phyloP scores from a whole-genome alignment of 2,797 vertebrate genomes.

The Takifugu rubripes region DNA sequence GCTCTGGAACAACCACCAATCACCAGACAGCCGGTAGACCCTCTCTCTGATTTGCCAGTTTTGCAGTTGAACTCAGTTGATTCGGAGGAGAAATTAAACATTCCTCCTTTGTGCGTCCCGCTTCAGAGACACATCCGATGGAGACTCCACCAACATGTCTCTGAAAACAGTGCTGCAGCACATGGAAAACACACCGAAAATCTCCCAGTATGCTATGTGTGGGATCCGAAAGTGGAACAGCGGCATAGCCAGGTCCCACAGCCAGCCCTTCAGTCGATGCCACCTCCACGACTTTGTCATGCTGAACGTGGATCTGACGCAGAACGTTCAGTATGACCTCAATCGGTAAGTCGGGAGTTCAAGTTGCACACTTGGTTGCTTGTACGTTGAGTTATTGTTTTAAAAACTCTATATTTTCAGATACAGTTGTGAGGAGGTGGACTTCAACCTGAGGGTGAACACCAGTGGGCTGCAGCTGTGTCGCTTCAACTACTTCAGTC shows the following conservation, averaged over 20 bases:
- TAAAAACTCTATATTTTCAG: conserved; percentile 58
- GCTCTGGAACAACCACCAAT: conserved; percentile 86
- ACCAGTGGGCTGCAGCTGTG: conserved; percentile 93
- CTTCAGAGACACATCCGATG: conserved; percentile 76
- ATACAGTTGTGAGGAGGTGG: conserved; percentile 95
- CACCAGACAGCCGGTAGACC: conserved; percentile 79
- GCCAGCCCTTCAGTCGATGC: conserved; percentile 84
- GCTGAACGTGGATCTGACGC: conserved; percentile 94
- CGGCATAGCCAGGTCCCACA: conserved; percentile 68
- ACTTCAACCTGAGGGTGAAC: conserved; percentile 94
- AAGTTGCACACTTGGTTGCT: not conserved
- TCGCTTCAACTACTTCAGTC: conserved; percentile 94
- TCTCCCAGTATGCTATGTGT: conserved; percentile 87
- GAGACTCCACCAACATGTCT: conserved; percentile 82
- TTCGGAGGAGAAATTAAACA: not conserved
- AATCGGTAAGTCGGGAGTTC: conserved; percentile 81
- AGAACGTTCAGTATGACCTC: conserved; percentile 96
- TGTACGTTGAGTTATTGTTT: not conserved
- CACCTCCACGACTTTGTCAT: conserved; percentile 91
- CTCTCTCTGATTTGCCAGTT: not conserved
- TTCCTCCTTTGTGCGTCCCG: not conserved
- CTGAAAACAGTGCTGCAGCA: conserved; percentile 89
- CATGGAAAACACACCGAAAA: conserved; percentile 93
- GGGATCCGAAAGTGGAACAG: conserved; percentile 93
- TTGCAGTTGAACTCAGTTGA: not conserved